Percentiles rank a stretch among this genome's conserved stretches.
These are phyloP conservation scores for Mnemiopsis leidyi DNA, from an alignment of 37 sponge, comb jelly and placozoan genomes.

Conservation along the genomic window DNA sequence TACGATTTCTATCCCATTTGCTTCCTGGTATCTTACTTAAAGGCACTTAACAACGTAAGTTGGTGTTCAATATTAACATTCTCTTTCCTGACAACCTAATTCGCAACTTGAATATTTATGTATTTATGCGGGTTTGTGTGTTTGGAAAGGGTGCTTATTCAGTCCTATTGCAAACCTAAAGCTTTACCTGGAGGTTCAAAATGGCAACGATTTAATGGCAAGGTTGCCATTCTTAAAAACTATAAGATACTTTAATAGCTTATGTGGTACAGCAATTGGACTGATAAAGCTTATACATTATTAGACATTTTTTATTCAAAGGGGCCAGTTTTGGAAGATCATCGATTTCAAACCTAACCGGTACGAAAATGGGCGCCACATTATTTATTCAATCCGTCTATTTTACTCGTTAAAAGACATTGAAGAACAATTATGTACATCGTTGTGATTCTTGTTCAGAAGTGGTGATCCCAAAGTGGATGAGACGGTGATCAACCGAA, in stretches of 20 bases:
- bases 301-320: background rate
- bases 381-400: no score
- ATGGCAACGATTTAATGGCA: background rate
- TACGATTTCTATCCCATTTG: no score
- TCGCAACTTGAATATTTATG: background rate
- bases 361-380: background rate
- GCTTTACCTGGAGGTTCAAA: background rate
- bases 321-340: background rate
- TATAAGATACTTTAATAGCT: no score
- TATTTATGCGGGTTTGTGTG: background rate
- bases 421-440: no score
- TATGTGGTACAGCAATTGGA: no score
- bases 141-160: background rate
- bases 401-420: no score
- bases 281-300: background rate
- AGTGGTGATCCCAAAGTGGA: background rate
- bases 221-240: background rate
- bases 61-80: background rate
- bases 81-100: background rate
- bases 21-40: background rate
- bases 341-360: background rate
- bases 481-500: background rate
- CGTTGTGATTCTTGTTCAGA: background rate
- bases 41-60: background rate
- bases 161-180: background rate